Conservation (phyloP, 2,888 invertebrate species). For the Ochropacha duplaris region DNA sequence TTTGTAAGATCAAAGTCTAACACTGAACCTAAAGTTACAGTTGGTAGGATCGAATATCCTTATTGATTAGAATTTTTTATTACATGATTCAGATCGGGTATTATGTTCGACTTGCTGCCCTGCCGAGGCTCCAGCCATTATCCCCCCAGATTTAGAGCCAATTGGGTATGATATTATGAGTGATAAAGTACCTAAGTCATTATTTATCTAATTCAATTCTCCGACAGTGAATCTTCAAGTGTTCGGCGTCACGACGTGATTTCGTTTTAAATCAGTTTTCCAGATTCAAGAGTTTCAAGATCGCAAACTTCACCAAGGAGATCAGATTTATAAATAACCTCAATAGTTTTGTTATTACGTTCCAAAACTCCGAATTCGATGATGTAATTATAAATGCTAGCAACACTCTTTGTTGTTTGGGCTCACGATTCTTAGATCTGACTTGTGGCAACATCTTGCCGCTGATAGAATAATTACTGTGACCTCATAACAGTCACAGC, state of each 20-base stretch:
- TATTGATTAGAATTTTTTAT: too few relatives aligned
- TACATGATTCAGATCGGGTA: too few relatives aligned
- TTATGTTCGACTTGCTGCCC: too few relatives aligned
- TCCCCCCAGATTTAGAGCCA: too few relatives aligned
- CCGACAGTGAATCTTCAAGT: neutral
- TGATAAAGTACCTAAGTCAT: too few relatives aligned
- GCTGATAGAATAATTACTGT: constrained; percentile 47
- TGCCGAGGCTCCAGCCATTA: too few relatives aligned
- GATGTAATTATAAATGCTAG: constrained; percentile 8
- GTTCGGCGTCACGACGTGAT: constrained; percentile 13
- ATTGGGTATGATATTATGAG: too few relatives aligned
- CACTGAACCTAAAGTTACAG: too few relatives aligned
- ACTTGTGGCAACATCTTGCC: constrained; percentile 30
- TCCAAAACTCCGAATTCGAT: constrained; percentile 16
- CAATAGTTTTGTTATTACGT: constrained; percentile 18
- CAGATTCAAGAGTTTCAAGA: constrained; percentile 20
- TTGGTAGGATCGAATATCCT: too few relatives aligned
- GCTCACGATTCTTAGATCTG: constrained; percentile 36
- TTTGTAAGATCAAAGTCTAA: too few relatives aligned
- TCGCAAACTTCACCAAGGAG: constrained; percentile 25
- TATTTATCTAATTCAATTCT: too few relatives aligned
- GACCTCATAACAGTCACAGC: constrained; percentile 33
- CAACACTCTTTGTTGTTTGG: constrained; percentile 39
- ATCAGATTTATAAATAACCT: constrained; percentile 31
- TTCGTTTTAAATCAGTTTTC: constrained; percentile 36